phyloP scores from a whole-genome alignment of 2,888 invertebrate genomes.

The Eudemis profundana region DNA sequence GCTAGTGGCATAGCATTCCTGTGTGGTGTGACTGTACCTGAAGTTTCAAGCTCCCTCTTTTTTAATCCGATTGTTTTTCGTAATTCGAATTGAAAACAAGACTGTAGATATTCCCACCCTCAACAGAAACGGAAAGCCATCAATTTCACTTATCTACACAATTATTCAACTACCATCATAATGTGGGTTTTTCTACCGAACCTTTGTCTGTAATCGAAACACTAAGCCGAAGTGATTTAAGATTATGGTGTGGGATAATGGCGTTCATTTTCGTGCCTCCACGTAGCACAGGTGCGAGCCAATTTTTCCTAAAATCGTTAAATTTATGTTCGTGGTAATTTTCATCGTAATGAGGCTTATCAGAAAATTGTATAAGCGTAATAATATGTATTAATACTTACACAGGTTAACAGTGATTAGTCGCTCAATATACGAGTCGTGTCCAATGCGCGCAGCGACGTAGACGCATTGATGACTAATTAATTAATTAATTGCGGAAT shows the following conservation, averaged over 20 bases:
- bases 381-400: not conserved
- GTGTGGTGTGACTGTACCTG: no score
- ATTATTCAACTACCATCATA: slow-evolving; percentile 83
- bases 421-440: no score
- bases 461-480: no score
- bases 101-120: slow-evolving; percentile 5
- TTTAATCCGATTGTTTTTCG: slow-evolving; percentile 1
- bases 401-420: no score
- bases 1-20: no score
- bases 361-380: slow-evolving; percentile 10
- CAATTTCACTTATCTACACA: slow-evolving; percentile 81
- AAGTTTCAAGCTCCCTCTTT: slow-evolving; percentile 21
- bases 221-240: slow-evolving; percentile 84
- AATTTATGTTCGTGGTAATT: slow-evolving; percentile 68
- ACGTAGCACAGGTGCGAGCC: slow-evolving; percentile 75
- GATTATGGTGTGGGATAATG: slow-evolving; percentile 83
- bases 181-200: slow-evolving; percentile 78
- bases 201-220: slow-evolving; percentile 84
- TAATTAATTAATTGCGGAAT: no score
- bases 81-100: slow-evolving; percentile 1
- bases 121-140: slow-evolving; percentile 61
- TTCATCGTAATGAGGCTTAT: slow-evolving; percentile 50
- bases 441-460: no score
- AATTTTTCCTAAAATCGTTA: slow-evolving; percentile 74
- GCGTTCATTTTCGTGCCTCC: slow-evolving; percentile 75